Evolutionary conservation across 2,888 invertebrate species (phyloP).

Genomic region (Agrotis puta): DNA sequence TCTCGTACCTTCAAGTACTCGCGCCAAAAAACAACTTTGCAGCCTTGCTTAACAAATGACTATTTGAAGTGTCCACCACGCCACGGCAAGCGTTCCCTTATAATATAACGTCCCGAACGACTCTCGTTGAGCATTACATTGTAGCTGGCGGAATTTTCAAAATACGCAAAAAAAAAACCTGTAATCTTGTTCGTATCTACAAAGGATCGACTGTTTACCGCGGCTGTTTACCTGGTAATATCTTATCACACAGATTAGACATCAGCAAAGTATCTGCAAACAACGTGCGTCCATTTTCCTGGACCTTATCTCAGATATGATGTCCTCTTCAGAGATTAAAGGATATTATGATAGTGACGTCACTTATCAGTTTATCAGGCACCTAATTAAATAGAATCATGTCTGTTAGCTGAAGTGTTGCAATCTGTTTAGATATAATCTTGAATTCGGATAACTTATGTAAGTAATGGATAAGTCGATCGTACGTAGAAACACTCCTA

Average conservation of each 20-base stretch:
- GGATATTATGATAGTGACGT: conserved; percentile 49
- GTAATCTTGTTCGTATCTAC: conserved; percentile 13
- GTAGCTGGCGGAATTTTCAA: not conserved
- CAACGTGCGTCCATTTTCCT: conserved; percentile 53
- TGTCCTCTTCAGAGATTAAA: conserved; percentile 55
- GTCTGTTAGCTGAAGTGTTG: conserved; percentile 27
- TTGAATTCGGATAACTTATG: conserved; percentile 22
- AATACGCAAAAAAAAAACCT: conserved; percentile 6
- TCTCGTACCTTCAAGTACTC: too few relatives aligned
- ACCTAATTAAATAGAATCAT: conserved; percentile 33
- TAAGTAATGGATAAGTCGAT: not conserved
- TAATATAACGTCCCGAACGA: too few relatives aligned
- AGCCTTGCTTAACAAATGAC: too few relatives aligned
- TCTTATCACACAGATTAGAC: conserved; percentile 54
- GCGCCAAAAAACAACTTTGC: too few relatives aligned
- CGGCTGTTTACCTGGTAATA: conserved; percentile 40
- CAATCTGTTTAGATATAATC: conserved; percentile 28
- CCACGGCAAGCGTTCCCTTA: too few relatives aligned
- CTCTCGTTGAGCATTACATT: not conserved
- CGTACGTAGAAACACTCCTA: conserved; percentile 2
- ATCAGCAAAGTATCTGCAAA: conserved; percentile 47
- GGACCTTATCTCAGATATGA: conserved; percentile 44
- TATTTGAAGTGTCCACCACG: too few relatives aligned
- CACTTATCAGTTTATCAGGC: conserved; percentile 37
- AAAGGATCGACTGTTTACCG: conserved; percentile 39